These are phyloP conservation scores for Aporophyla nigra DNA, from an alignment of 2,888 invertebrate genomes.

Conservation along the genomic window DNA sequence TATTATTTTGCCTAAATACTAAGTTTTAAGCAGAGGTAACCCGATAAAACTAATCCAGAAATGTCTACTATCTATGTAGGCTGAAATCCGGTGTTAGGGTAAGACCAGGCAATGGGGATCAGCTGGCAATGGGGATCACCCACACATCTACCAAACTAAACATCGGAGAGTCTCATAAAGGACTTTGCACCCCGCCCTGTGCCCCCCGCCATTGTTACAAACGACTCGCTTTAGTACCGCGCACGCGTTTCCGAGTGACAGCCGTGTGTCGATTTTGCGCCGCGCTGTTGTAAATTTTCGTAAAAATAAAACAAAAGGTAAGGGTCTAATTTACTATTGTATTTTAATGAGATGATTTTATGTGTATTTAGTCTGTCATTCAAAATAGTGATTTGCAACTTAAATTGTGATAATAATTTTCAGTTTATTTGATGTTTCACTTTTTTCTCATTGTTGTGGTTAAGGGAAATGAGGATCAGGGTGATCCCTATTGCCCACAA, in stretches of 20 bases:
- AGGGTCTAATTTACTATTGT: background rate
- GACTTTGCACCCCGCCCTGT: slow-evolving; percentile 4
- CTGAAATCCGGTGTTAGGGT: too few relatives aligned
- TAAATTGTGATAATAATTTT: background rate
- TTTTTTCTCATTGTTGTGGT: background rate
- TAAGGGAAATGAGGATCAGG: background rate
- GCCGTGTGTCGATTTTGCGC: background rate
- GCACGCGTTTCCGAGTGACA: background rate
- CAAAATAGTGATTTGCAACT: background rate
- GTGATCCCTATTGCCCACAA: background rate
- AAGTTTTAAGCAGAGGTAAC: too few relatives aligned
- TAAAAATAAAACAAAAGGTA: background rate
- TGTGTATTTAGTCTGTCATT: background rate
- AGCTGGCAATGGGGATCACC: background rate
- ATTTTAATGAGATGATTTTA: background rate
- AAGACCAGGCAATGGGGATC: too few relatives aligned
- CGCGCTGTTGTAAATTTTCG: background rate
- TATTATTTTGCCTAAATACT: too few relatives aligned
- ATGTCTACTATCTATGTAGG: too few relatives aligned
- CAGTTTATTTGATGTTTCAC: background rate
- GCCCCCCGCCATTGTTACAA: background rate
- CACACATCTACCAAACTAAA: slow-evolving; percentile 5
- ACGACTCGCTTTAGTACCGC: too few relatives aligned
- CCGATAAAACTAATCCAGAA: too few relatives aligned
- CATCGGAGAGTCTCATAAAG: slow-evolving; percentile 1